These are phyloP conservation scores for Choristoneura rosaceana DNA, from an alignment of 2,888 invertebrate species.

Conservation along the genomic window DNA sequence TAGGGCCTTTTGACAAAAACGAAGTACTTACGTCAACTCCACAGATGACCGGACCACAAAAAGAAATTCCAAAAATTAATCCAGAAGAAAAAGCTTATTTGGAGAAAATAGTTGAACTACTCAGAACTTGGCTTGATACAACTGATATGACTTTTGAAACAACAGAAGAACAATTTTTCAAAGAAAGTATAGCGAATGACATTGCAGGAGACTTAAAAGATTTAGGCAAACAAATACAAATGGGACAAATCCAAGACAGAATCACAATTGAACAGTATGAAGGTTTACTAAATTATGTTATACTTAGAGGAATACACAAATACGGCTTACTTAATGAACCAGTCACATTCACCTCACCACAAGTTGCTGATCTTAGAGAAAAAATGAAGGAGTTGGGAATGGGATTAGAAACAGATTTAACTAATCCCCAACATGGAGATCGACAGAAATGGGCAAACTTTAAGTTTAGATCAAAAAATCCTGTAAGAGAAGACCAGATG, in stretches of 20 bases:
- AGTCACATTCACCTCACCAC: slow-evolving; percentile 49
- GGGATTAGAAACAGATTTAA: slow-evolving; percentile 52
- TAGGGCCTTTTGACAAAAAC: slow-evolving; percentile 20
- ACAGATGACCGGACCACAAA: slow-evolving; percentile 26
- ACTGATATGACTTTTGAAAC: slow-evolving; percentile 53
- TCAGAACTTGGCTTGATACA: slow-evolving; percentile 58
- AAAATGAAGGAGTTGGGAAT: slow-evolving; percentile 51
- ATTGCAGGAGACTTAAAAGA: slow-evolving; percentile 61
- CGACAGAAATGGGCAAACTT: slow-evolving; percentile 55
- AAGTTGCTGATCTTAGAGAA: slow-evolving; percentile 50
- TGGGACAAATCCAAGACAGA: slow-evolving; percentile 47
- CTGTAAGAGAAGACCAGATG: background rate
- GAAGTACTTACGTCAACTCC: slow-evolving; percentile 56
- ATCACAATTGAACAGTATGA: slow-evolving; percentile 45
- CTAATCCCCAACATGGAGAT: slow-evolving; percentile 56
- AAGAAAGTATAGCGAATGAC: slow-evolving; percentile 57
- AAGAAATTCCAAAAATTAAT: slow-evolving; percentile 51
- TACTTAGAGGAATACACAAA: slow-evolving; percentile 59
- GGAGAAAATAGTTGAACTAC: slow-evolving; percentile 48
- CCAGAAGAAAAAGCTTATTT: slow-evolving; percentile 55
- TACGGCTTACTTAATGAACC: slow-evolving; percentile 52
- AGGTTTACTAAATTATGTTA: slow-evolving; percentile 51
- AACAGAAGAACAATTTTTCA: slow-evolving; percentile 53
- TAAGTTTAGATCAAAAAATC: slow-evolving; percentile 43
- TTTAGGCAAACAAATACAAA: slow-evolving; percentile 54